phyloP scores from a whole-genome alignment of 2,888 invertebrate species.

The Proisotoma minuta region DNA sequence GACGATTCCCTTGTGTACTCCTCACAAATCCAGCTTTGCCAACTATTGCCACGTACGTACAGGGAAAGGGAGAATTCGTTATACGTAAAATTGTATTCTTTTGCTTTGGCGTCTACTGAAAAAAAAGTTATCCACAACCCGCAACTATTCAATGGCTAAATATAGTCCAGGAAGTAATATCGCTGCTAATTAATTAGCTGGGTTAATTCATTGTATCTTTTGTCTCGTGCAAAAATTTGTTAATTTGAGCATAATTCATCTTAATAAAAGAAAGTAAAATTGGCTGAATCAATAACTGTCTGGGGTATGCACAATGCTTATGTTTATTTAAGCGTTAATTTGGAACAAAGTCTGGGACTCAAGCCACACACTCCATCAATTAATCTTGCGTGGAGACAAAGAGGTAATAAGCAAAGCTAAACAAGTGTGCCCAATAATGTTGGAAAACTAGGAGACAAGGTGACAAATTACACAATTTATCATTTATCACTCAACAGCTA shows the following conservation, averaged over 20 bases:
- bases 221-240: too few species aligned
- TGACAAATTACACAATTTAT: slow-evolving; percentile 10
- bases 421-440: not conserved
- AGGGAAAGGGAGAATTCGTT: too few species aligned
- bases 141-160: too few species aligned
- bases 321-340: not conserved
- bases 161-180: too few species aligned
- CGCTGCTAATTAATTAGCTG: too few species aligned
- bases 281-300: not conserved
- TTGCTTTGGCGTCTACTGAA: too few species aligned
- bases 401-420: not conserved
- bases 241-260: not conserved
- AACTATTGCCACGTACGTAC: too few species aligned
- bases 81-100: too few species aligned
- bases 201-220: too few species aligned
- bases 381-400: slow-evolving; percentile 3
- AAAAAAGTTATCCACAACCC: too few species aligned
- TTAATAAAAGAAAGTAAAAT: not conserved
- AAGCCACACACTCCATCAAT: slow-evolving; percentile 10
- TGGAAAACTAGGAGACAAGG: not conserved
- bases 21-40: too few species aligned
- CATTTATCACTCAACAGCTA: slow-evolving; percentile 14
- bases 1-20: too few species aligned
- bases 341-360: not conserved
- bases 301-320: not conserved